Percentiles rank a stretch among this genome's conserved stretches.
Conservation (phyloP, 30 jellyfish, hydroid and myxozoan genomes). For the Nemopilema nomurai region DNA sequence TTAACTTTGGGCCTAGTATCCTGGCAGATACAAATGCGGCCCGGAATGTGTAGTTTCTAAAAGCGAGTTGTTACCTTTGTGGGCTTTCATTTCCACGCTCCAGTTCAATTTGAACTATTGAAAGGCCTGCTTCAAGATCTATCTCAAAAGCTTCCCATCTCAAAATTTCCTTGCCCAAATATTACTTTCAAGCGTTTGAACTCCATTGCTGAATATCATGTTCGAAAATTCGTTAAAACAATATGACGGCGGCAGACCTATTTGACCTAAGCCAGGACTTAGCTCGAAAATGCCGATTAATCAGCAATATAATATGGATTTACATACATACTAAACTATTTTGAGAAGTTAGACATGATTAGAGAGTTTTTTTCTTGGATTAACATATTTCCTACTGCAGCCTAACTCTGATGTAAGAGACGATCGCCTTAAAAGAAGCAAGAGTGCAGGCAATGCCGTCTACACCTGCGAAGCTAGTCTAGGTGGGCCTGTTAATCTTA, state of each 20-base stretch:
- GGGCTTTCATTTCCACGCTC: neutral
- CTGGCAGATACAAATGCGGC: too few species aligned
- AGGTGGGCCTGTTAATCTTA: neutral
- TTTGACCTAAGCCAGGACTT: neutral
- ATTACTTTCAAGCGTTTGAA: neutral
- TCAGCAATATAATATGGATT: neutral
- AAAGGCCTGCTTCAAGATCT: neutral
- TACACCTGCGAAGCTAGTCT: neutral
- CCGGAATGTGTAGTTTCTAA: too few species aligned
- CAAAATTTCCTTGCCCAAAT: too few species aligned
- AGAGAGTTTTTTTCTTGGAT: constrained; percentile 5
- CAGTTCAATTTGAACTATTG: neutral
- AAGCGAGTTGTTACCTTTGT: too few species aligned
- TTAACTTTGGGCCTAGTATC: too few species aligned
- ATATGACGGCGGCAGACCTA: neutral
- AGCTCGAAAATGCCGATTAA: neutral
- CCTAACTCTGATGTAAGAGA: neutral
- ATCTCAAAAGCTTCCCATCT: neutral
- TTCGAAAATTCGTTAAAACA: neutral
- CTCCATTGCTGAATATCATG: neutral
- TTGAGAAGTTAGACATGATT: neutral
- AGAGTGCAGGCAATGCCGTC: neutral
- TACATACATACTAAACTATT: neutral
- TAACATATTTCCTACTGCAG: constrained; percentile 13
- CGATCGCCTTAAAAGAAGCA: neutral